Percentiles rank a stretch among this genome's conserved stretches.
Conservation (phyloP, 2,888 invertebrate genomes). For the Lottia scabra region DNA sequence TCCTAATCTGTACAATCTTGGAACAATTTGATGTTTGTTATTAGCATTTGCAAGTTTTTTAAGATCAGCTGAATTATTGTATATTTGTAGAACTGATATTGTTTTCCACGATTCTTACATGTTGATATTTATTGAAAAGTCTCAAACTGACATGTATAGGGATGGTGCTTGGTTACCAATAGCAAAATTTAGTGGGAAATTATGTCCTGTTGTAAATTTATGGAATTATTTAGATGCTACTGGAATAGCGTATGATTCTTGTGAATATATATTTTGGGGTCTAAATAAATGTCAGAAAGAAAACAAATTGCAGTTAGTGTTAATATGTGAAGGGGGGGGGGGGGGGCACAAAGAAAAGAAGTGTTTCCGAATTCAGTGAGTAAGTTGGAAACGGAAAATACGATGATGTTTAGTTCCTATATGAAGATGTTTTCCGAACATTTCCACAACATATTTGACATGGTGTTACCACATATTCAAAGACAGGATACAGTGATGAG, state of each 20-base stretch:
- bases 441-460: not conserved
- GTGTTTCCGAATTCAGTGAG: not conserved
- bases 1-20: not conserved
- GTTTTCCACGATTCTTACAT: not conserved
- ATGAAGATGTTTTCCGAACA: not conserved
- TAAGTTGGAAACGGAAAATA: not conserved
- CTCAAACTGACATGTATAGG: conserved; percentile 1
- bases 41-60: not conserved
- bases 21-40: not conserved
- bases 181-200: not conserved
- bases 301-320: no score
- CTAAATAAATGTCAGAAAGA: not conserved
- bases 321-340: no score
- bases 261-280: not conserved
- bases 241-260: not conserved
- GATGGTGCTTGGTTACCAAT: not conserved
- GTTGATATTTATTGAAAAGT: not conserved
- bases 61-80: not conserved
- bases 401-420: not conserved
- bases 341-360: no score
- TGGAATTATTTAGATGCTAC: not conserved
- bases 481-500: not conserved
- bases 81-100: not conserved
- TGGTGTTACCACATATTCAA: not conserved
- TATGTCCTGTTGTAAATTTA: not conserved